A percentile compares a stretch with the other conserved stretches of the same genome.
These are phyloP conservation scores for Azemiops feae DNA, from an alignment of 2,113 vertebrate genomes.

Conservation along the genomic window DNA sequence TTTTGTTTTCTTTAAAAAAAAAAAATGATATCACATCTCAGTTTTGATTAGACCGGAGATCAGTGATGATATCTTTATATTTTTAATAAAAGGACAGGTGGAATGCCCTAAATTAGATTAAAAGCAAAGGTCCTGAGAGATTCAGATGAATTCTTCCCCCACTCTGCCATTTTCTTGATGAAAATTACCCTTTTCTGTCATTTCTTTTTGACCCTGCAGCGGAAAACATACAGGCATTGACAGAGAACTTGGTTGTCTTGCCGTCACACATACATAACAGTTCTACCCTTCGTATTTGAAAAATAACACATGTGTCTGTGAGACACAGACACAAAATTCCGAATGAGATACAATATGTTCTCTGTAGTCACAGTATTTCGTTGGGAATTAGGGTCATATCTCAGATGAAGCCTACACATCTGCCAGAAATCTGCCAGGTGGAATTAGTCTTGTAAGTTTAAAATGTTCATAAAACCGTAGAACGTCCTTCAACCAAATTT, in stretches of 20 bases:
- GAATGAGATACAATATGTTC: neutral
- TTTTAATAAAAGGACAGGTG: neutral
- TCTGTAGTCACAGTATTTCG: neutral
- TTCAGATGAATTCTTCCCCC: neutral
- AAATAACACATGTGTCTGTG: neutral
- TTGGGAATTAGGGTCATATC: neutral
- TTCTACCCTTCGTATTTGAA: neutral
- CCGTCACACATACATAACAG: neutral
- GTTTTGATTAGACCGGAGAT: neutral
- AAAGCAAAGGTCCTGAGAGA: neutral
- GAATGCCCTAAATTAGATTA: neutral
- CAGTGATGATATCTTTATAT: neutral
- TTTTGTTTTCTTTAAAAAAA: neutral
- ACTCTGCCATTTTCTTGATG: neutral
- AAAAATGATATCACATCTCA: neutral
- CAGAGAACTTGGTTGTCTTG: neutral
- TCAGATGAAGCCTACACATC: neutral
- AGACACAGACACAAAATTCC: neutral
- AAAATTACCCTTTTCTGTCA: neutral
- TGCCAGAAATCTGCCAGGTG: neutral
- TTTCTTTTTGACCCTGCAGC: neutral
- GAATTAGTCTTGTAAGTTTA: constrained; percentile 1
- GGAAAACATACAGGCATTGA: neutral
- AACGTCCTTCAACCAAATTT: neutral
- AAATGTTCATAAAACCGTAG: neutral